A percentile compares a stretch with the other conserved stretches of the same genome.
phyloP scores from a whole-genome alignment of 2,888 invertebrate species.

The Barypeithes pellucidus region DNA sequence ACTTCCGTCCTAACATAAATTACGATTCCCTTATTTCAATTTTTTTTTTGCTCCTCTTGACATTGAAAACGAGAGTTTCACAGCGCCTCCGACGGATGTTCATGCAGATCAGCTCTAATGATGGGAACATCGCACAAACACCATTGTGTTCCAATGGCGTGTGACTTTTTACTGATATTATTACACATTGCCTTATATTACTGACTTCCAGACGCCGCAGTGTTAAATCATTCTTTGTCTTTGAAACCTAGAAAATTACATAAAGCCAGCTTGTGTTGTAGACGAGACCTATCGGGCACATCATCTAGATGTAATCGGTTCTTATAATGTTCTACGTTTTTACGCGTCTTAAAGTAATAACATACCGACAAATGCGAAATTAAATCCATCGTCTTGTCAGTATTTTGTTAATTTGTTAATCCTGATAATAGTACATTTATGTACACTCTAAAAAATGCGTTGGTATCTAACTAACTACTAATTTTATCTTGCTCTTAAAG shows the following conservation, averaged over 20 bases:
- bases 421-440: too few relatives aligned
- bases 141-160: slow-evolving; percentile 70
- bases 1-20: slow-evolving; percentile 43
- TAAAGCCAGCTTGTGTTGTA: background rate
- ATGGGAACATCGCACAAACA: slow-evolving; percentile 67
- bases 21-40: slow-evolving; percentile 50
- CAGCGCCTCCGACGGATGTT: slow-evolving; percentile 60
- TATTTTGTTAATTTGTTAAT: too few relatives aligned
- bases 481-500: too few relatives aligned
- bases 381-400: background rate
- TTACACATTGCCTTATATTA: slow-evolving; percentile 67
- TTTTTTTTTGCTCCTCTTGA: slow-evolving; percentile 59
- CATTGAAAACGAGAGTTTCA: slow-evolving; percentile 70
- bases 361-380: background rate
- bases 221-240: slow-evolving; percentile 58
- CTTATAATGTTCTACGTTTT: background rate
- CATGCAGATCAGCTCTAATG: slow-evolving; percentile 72
- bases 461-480: too few relatives aligned
- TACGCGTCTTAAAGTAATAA: background rate
- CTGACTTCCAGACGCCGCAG: slow-evolving; percentile 67
- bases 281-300: too few relatives aligned
- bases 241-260: slow-evolving; percentile 26
- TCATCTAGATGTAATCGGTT: background rate
- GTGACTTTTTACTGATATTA: slow-evolving; percentile 65
- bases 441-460: too few relatives aligned